Evolutionary conservation across 1,140 invertebrate genomes (phyloP).

Genomic region (Tribolium madens): DNA sequence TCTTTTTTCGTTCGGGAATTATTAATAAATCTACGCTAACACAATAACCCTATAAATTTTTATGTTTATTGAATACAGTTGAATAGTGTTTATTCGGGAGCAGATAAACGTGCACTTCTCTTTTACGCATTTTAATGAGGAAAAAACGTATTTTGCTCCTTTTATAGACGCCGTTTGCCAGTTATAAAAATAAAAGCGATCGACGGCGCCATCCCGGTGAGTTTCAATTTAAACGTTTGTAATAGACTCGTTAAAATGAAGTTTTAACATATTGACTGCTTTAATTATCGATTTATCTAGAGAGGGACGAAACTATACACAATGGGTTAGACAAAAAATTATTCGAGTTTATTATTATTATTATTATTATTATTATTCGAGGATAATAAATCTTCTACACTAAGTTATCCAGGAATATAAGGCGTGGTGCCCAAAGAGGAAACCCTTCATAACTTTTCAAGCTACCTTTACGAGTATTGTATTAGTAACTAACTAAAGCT

Average conservation of each 20-base stretch:
- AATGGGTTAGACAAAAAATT: too few species aligned
- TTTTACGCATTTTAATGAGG: not conserved
- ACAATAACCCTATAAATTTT: conserved; percentile 12
- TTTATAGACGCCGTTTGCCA: not conserved
- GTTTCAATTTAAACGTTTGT: conserved; percentile 20
- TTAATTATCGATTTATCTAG: not conserved
- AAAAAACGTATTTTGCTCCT: not conserved
- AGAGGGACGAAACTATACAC: not conserved
- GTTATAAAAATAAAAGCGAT: conserved; percentile 20
- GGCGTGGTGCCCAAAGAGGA: too few species aligned
- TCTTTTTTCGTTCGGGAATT: not conserved
- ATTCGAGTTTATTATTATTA: too few species aligned
- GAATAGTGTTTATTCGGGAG: not conserved
- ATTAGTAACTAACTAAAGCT: not conserved
- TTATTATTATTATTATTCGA: too few species aligned
- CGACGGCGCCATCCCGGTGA: conserved; percentile 3
- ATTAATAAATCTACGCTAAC: conserved; percentile 15
- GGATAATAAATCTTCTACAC: too few species aligned
- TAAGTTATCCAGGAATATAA: too few species aligned
- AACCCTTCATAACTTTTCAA: too few species aligned
- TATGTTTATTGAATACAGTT: not conserved
- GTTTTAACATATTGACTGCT: not conserved
- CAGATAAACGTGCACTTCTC: not conserved
- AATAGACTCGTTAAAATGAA: conserved; percentile 8
- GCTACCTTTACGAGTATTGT: not conserved